Evolutionary conservation across 2,888 invertebrate genomes (phyloP), one percentile per base, ranked within the genome.

Genomic region (Acrobasis consociella): DNA sequence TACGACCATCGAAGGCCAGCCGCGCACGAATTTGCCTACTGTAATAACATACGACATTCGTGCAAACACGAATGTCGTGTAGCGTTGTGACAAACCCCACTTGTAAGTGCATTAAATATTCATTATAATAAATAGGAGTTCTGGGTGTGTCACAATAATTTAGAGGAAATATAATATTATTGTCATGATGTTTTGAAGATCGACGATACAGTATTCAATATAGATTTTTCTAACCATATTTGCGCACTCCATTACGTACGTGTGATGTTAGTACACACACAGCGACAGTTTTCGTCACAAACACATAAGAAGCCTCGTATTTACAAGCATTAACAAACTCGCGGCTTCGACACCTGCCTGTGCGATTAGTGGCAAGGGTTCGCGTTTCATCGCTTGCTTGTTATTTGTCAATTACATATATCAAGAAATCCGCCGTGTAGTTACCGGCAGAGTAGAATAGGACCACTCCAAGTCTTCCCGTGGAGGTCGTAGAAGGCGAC

Each of bases 131-230:
- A 60, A 65, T 58, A 64, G 64, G 65, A 67, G 55, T 65, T 65
- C 67, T 69, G 64, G 67, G 67, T 58, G 64, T 71, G 68, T 68
- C 65, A 59, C 69, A 67, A 67, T 68, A 68, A 69, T 76, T 81
- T 80, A 82, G 83, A 82, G 53, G 84, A 89, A 87, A 89, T 88
- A 88, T 77, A 83, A 75, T 80, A 83, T 77, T 91, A 91, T 91
- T 91, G 91, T 91, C 91, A 91, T 86, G 85, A 85, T 84, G 78
- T 76, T 84, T 77, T 80, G 73, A 79, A 79, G 75, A 73, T 65
- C 74, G 66, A 46, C n/a, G 42, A 46, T 46, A 46, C 13, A 13
- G n/a, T n/a, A n/a, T 46, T n/a, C 13, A 46, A n/a, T 13, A 46
- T 46, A 13, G 46, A 46, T 46, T 46, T 46, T 46, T 46, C n/a